Base-by-base conservation (phyloP, 2,113 vertebrate genomes). In the Cepphus grylle region DNA sequence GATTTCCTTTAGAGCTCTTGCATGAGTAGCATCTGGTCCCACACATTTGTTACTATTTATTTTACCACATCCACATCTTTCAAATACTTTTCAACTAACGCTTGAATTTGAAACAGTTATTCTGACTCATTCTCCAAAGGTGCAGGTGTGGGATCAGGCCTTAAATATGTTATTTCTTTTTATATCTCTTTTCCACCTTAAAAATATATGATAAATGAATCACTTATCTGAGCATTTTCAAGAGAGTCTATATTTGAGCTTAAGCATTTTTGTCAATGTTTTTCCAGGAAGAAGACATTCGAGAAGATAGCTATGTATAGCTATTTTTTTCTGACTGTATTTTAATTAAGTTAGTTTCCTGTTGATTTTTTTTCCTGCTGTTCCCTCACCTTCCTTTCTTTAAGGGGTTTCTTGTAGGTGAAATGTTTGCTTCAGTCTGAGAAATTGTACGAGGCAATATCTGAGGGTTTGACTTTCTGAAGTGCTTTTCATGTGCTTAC, bases 31-130 rank as follows among this genome's bases (percentile, higher is more conserved):
- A 96, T 94, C 93, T 96, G 90, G 62, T 93, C 16, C 81, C 27
- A 91, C 79, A 90, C 45, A 58, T 77, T 96, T 95, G 91, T 87
- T 96, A 93, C 94, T 96, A 94, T 96, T 96, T 96, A 95, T 97
- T 96, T 94, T 87, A 85, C 84, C 92, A 72, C 22, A 40, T 93
- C 84, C 92, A 72, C 22, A 40, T 93, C 92, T 94, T 96, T 94
- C 78, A 87, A 94, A 96, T 70, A 36, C 73, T 94, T 96, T 95
- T 91, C 53, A 56, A 87, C 61, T 65, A 83, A 81, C 43, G 66
- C 91, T 94, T 96, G 81, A 94, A 85, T 96, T 90, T 93, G 62
- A 93, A 96, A 81, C 62, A 72, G 65, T 90, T 95, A 38, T 26
- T 89, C 84, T 96, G 95, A 96, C 65, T 94, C 96, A 95, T 84